Percentiles rank a stretch among this genome's conserved stretches.
These are phyloP conservation scores for Pteria penguin DNA, from an alignment of 2,888 invertebrate genomes.

Conservation along the genomic window DNA sequence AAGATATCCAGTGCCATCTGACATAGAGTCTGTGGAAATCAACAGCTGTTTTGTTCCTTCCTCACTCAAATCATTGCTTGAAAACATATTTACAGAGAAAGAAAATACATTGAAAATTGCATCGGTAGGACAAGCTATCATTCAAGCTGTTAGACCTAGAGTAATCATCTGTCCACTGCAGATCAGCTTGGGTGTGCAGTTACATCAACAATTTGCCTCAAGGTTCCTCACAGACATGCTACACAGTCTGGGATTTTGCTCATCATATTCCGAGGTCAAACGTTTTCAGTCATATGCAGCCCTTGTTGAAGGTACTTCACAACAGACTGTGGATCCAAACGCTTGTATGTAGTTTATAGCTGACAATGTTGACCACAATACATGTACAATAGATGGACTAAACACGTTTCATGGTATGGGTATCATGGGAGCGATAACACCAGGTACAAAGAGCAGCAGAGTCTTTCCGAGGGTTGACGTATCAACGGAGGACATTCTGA, in stretches of 20 bases:
- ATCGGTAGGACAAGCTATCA: constrained; percentile 53
- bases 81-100: constrained; percentile 29
- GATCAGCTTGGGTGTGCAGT: constrained; percentile 51
- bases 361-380: constrained; percentile 63
- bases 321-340: not conserved
- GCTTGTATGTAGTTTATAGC: constrained; percentile 1
- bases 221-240: no score
- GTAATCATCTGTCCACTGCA: constrained; percentile 51
- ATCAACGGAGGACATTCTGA: no score
- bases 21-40: constrained; percentile 27
- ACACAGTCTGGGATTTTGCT: constrained; percentile 53
- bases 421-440: constrained; percentile 24
- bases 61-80: constrained; percentile 28
- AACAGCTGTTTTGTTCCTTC: constrained; percentile 35
- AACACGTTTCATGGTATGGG: no score
- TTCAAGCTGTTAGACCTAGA: constrained; percentile 46
- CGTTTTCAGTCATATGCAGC: constrained; percentile 44
- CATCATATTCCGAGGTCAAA: constrained; percentile 51
- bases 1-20: constrained; percentile 40
- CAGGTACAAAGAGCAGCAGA: no score
- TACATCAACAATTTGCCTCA: constrained; percentile 53
- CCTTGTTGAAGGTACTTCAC: not conserved
- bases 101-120: constrained; percentile 35
- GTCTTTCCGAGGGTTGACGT: no score
- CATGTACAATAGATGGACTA: constrained; percentile 57